Base-by-base conservation (phyloP, 2,797 vertebrate genomes). In the Oophaga sylvatica region DNA sequence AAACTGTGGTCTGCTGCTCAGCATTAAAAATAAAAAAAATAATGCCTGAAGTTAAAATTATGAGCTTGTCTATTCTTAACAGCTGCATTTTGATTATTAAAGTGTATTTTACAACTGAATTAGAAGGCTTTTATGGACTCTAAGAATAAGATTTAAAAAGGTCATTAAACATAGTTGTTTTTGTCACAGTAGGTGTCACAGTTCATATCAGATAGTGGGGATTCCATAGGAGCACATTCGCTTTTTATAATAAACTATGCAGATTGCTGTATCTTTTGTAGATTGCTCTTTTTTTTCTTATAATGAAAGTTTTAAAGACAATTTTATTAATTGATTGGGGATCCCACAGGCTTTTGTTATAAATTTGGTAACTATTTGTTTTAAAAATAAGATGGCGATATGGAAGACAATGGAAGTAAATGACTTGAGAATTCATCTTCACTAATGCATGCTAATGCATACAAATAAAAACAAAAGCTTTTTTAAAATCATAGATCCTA, bases 141-240 rank as follows among this genome's bases (percentile, higher is more conserved):
- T 92, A 94, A 93, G 94, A 94, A 93, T 95, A 95, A 96, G 96
- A 97, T 97, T 97, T 95, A 96, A 96, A 97, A 97, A 97, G 97
- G 96, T 96, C 96, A 96, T 97, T 97, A 97, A 96, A 96, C 94
- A 94, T 94, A 95, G 96, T 96, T 91, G 96, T 96, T 95, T 95
- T 95, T 95, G 94, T 95, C 95, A 94, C 94, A 93, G 94, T 95
- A 94, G 94, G 95, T 97, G 96, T 96, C 96, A 96, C 93, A 94
- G 94, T 94, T 88, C 95, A 95, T 95, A 93, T 94, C 92, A 94
- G 95, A 94, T 94, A 95, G 94, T 96, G 84, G 90, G 92, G 92
- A 95, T 95, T 96, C 96, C 96, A 91, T 91, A 83, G 20, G 68
- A 31, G 68, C 88, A 89, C 83, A 92, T 90, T 90, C 91, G 90